Evolutionary conservation across 2,113 vertebrate species (phyloP).

Genomic region (Dolichotis patagonum): DNA sequence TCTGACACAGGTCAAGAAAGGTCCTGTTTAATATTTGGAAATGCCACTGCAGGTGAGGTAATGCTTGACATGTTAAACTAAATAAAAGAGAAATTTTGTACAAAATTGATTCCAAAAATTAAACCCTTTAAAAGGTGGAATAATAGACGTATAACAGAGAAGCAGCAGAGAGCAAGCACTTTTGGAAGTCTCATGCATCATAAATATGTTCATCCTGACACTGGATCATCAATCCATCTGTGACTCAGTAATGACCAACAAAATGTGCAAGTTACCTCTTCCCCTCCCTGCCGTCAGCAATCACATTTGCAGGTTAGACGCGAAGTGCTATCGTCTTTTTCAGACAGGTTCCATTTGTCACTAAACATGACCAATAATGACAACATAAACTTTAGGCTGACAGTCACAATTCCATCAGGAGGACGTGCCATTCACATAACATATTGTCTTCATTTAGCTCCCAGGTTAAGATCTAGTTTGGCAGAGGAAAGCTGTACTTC

Average conservation of each 20-base stretch:
- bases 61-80: not conserved
- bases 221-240: not conserved
- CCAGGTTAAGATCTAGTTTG: not conserved
- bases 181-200: not conserved
- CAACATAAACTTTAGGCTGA: not conserved
- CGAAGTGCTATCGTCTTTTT: not conserved
- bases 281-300: not conserved
- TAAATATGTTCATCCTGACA: not conserved
- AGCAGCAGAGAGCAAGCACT: not conserved
- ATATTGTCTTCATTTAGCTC: conserved; percentile 3
- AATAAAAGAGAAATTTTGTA: not conserved
- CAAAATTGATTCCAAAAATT: not conserved
- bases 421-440: not conserved
- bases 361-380: not conserved
- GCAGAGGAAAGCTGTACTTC: conserved; percentile 31
- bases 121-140: not conserved
- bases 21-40: conserved; percentile 40
- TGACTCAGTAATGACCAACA: not conserved
- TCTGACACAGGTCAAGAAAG: not conserved
- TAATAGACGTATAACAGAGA: not conserved
- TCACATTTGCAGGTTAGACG: not conserved
- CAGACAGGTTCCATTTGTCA: conserved; percentile 34
- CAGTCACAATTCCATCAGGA: not conserved
- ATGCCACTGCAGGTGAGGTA: not conserved
- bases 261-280: not conserved